A percentile compares a stretch with the other conserved stretches of the same genome.
phyloP scores from a whole-genome alignment of 1,140 invertebrate genomes.

The Bradysia coprophila region DNA sequence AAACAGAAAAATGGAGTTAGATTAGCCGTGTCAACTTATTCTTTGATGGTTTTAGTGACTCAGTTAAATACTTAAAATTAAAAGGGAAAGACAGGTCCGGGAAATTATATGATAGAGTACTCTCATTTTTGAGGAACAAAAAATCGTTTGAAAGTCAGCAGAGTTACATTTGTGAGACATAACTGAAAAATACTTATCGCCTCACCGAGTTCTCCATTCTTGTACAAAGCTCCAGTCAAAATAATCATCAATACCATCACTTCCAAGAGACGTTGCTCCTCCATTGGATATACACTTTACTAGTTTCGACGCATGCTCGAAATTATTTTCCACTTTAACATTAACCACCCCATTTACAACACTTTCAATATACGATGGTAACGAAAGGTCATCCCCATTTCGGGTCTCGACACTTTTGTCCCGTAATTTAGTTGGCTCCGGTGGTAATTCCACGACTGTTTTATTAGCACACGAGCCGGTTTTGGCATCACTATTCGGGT shows the following conservation, averaged over 20 bases:
- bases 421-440: constrained; percentile 3
- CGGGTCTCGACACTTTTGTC: constrained; percentile 1
- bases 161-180: too few relatives aligned
- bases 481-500: not conserved
- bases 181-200: too few relatives aligned
- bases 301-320: constrained; percentile 33
- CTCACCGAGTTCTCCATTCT: constrained; percentile 35
- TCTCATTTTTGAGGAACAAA: too few relatives aligned
- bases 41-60: too few relatives aligned
- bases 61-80: too few relatives aligned
- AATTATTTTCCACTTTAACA: constrained; percentile 42
- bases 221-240: constrained; percentile 53
- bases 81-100: too few relatives aligned
- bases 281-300: constrained; percentile 26
- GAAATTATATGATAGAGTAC: too few relatives aligned
- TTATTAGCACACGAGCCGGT: not conserved
- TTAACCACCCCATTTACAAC: constrained; percentile 36
- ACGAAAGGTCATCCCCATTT: not conserved
- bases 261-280: not conserved
- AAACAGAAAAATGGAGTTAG: too few relatives aligned
- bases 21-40: too few relatives aligned
- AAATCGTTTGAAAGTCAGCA: too few relatives aligned
- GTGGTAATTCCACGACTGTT: not conserved
- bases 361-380: constrained; percentile 24
- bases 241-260: constrained; percentile 23